A percentile compares a stretch with the other conserved stretches of the same genome.
phyloP scores from a whole-genome alignment of 2,888 invertebrate genomes.

The Nesidiocoris tenuis region DNA sequence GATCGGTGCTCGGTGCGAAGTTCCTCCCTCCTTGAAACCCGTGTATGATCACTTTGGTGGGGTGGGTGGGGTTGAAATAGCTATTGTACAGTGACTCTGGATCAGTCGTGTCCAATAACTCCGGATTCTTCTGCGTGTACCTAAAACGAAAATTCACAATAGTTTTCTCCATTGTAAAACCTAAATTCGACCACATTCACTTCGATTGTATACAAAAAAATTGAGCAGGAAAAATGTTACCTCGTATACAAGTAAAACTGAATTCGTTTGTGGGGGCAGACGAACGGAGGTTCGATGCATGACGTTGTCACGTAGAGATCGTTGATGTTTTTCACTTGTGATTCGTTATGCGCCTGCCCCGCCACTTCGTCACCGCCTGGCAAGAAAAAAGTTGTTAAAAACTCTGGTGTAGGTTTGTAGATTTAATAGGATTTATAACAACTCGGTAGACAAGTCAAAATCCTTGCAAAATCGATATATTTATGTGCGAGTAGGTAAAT shows the following conservation, averaged over 20 bases:
- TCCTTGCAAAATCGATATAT: no score
- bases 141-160: conserved; percentile 57
- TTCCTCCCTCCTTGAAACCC: conserved; percentile 86
- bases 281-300: conserved; percentile 75
- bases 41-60: conserved; percentile 85
- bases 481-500: no score
- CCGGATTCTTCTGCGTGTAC: conserved; percentile 72
- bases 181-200: no score
- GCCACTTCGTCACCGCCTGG: conserved; percentile 20
- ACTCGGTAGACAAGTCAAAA: no score
- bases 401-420: no score
- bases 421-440: no score
- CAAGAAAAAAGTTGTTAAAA: neutral
- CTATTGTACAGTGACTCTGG: conserved; percentile 70
- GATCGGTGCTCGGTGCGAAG: conserved; percentile 78
- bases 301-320: conserved; percentile 77
- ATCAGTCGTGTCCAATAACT: conserved; percentile 69
- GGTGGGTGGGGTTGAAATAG: conserved; percentile 73
- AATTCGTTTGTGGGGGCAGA: conserved; percentile 80
- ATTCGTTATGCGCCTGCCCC: conserved; percentile 47
- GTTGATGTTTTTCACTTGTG: conserved; percentile 54
- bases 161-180: no score
- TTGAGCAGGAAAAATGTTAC: conserved; percentile 58
- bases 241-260: conserved; percentile 80
- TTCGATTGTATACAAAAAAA: no score